phyloP scores from a whole-genome alignment of 2,888 invertebrate species.

The Zelleria hepariella region DNA sequence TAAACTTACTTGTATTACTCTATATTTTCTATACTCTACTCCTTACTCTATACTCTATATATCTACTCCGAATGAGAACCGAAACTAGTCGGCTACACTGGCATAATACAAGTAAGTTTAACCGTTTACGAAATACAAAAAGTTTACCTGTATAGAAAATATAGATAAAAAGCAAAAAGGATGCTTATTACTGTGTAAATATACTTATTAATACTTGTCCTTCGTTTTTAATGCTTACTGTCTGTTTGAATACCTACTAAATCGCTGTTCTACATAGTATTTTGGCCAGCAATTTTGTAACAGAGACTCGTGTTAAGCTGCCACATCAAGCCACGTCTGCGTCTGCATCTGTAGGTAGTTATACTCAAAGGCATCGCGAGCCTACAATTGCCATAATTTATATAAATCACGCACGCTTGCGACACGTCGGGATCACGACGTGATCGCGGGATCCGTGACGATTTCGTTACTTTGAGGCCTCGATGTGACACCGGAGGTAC shows the following conservation, averaged over 20 bases:
- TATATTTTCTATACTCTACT: no score
- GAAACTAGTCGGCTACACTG: no score
- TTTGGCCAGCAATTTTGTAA: neutral
- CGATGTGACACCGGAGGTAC: neutral
- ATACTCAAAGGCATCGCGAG: constrained; percentile 19
- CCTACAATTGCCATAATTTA: constrained; percentile 13
- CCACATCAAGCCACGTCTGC: neutral
- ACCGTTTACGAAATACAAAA: no score
- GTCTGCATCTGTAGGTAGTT: neutral
- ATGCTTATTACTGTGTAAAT: no score
- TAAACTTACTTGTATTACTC: no score
- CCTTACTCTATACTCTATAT: no score
- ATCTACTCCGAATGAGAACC: no score
- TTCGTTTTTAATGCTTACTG: neutral
- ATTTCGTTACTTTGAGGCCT: neutral
- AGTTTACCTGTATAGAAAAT: no score
- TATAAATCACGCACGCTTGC: constrained; percentile 6
- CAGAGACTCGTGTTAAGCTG: neutral
- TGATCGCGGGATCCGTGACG: neutral
- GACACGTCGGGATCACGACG: neutral
- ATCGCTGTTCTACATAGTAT: neutral
- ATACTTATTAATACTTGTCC: no score
- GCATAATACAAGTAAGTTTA: no score
- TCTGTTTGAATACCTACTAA: neutral
- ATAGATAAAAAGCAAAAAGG: no score